Evolutionary conservation across 2,113 vertebrate genomes (phyloP).

Genomic region (Nerophis lumbriciformis): DNA sequence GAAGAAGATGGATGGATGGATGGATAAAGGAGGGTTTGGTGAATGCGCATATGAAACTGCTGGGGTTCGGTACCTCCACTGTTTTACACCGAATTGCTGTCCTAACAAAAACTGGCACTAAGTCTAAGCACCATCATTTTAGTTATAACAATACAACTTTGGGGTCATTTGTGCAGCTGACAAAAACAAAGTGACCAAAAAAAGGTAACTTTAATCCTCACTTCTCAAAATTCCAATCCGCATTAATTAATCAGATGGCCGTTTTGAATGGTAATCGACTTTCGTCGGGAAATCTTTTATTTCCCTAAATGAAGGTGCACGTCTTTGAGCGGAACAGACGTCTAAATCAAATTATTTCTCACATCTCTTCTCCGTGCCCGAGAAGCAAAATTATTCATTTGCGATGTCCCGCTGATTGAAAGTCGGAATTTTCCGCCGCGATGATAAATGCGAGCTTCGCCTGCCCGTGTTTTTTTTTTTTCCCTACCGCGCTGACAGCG

Average conservation of each 20-base stretch:
- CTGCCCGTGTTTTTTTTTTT: slow-evolving; percentile 8
- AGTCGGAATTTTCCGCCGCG: slow-evolving; percentile 7
- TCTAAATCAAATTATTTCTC: slow-evolving; percentile 21
- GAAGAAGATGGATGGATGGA: too few species aligned
- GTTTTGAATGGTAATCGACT: slow-evolving; percentile 22
- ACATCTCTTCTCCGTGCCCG: neutral
- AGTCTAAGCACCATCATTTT: too few species aligned
- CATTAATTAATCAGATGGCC: slow-evolving; percentile 21
- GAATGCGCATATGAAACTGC: too few species aligned
- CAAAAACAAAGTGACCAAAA: neutral
- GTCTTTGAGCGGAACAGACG: slow-evolving; percentile 16
- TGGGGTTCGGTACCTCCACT: too few species aligned
- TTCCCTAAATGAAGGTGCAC: slow-evolving; percentile 31
- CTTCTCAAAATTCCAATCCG: neutral
- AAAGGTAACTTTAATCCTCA: neutral
- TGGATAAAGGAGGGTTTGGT: too few species aligned
- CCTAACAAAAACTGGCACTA: too few species aligned
- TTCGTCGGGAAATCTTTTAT: slow-evolving; percentile 11
- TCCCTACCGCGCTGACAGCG: neutral
- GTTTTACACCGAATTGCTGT: too few species aligned
- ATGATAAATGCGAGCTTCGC: slow-evolving; percentile 32
- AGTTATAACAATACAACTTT: too few species aligned
- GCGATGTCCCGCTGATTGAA: slow-evolving; percentile 26
- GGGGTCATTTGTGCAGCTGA: neutral
- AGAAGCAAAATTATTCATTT: slow-evolving; percentile 38